Base-by-base conservation (phyloP, 2,888 invertebrate genomes). In the Drosophila ezoana region DNA sequence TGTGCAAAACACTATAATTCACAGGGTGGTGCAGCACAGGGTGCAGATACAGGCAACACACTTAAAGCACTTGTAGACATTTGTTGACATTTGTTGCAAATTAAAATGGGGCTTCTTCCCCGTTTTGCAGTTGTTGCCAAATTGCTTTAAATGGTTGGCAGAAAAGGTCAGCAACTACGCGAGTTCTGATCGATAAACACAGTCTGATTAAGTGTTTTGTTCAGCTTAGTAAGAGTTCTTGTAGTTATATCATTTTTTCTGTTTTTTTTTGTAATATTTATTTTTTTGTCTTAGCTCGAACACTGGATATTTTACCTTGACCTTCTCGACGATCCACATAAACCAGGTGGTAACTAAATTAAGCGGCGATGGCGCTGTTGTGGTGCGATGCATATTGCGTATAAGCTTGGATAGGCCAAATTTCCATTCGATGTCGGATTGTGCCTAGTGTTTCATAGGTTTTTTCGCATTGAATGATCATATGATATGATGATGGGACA, bases 361-460 rank as follows among this genome's bases (percentile, higher is more conserved):
- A 79, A 99, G 95, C 1, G 99, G 99, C 13, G 99, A 97, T 0
- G 99, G 99, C 0, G 99, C 99, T 0, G 99, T 98, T 61, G 97
- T 98, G 8, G 99, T 98, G 89, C 96, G 95, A 93, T 99, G 99
- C 99, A 99, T 99, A 91, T 98, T 98, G 79, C 99, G 94, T 91
- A 99, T 98, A 90, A 99, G 94, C 93, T 99, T 99, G 58, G 99
- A 99, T 90, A 99, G 93, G 32, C 99, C 99, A 92, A 98, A 99
- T 93, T 99, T 99, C 99, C 99, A 99, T 93, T 99, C 99, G 89
- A 98, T 99, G 93, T 99, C 99, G 47, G 99, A 99, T 95, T 99
- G 99, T 38, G 99, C 99, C 95, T 98, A 95, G 89, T 89, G 75
- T 89, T 81, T 84, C 80, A 80, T 82, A 87, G 81, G 79, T 74